Percentiles rank a stretch among this genome's conserved stretches.
These are phyloP conservation scores for Typhlichthys subterraneus DNA, from an alignment of 2,797 vertebrate genomes.

Conservation along the genomic window DNA sequence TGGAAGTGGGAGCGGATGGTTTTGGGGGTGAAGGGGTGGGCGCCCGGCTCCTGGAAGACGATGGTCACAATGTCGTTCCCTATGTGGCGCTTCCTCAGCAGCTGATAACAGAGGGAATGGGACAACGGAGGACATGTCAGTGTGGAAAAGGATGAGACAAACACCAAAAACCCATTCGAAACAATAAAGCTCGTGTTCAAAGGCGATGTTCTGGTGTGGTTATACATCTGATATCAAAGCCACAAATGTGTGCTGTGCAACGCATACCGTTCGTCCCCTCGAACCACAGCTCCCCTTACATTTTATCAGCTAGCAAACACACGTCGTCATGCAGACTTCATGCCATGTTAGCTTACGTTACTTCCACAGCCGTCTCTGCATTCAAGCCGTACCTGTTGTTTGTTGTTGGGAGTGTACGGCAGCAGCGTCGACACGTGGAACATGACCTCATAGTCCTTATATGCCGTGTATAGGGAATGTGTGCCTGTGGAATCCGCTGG, in stretches of 20 bases:
- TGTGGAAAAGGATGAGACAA: neutral
- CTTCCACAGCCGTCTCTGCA: neutral
- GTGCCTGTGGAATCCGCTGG: conserved; percentile 96
- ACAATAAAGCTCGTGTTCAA: neutral
- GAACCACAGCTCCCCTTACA: conserved; percentile 3
- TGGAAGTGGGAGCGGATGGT: conserved; percentile 96
- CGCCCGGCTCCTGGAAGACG: conserved; percentile 96
- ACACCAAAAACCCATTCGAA: neutral
- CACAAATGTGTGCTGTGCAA: neutral
- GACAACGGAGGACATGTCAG: conserved; percentile 21
- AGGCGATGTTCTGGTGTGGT: conserved; percentile 12
- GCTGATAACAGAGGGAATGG: conserved; percentile 55
- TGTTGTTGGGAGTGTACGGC: conserved; percentile 97
- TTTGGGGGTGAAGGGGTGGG: conserved; percentile 94
- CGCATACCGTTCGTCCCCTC: conserved; percentile 8
- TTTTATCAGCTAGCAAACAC: conserved; percentile 13
- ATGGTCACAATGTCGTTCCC: conserved; percentile 98
- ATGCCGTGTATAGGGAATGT: conserved; percentile 93
- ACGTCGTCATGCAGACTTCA: neutral
- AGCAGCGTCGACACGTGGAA: conserved; percentile 97
- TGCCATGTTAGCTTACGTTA: conserved; percentile 1
- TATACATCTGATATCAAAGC: conserved; percentile 18
- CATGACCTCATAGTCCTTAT: conserved; percentile 98
- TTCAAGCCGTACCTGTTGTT: conserved; percentile 87
- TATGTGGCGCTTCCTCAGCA: conserved; percentile 95